Percentiles rank a stretch among this genome's conserved stretches.
Conservation (phyloP, 2,113 vertebrate genomes). For the Chinchilla lanigera region DNA sequence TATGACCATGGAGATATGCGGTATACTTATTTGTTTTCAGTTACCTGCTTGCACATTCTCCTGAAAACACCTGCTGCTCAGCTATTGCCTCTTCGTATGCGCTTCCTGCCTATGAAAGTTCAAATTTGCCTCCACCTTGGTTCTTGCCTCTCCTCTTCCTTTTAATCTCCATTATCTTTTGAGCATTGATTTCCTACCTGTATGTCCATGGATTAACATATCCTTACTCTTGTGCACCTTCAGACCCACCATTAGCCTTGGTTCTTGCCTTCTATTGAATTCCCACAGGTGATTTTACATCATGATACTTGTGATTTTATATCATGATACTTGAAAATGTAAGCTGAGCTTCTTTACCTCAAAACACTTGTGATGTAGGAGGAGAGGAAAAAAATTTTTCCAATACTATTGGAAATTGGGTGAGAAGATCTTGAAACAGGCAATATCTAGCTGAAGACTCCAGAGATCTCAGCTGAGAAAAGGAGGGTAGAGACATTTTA, state of each 20-base stretch:
- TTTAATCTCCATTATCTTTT: not conserved
- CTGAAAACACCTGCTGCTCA: not conserved
- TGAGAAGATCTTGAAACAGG: not conserved
- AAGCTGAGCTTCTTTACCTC: not conserved
- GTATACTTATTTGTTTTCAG: not conserved
- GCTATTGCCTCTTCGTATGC: fast-evolving
- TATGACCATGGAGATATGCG: not conserved
- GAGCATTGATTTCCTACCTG: not conserved
- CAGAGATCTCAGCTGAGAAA: not conserved
- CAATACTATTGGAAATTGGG: not conserved
- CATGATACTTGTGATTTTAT: not conserved
- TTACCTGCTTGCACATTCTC: not conserved
- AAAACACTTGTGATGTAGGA: not conserved
- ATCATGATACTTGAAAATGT: not conserved
- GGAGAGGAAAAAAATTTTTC: not conserved
- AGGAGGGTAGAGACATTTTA: not conserved
- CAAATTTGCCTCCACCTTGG: not conserved
- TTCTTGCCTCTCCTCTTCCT: not conserved
- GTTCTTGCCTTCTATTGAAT: not conserved
- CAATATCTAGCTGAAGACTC: not conserved
- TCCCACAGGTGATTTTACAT: not conserved
- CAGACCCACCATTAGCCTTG: not conserved
- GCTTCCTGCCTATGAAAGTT: not conserved
- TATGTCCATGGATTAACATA: not conserved
- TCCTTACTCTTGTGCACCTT: not conserved